phyloP scores from a whole-genome alignment of 2,113 vertebrate species.

The Noturus placidus region DNA sequence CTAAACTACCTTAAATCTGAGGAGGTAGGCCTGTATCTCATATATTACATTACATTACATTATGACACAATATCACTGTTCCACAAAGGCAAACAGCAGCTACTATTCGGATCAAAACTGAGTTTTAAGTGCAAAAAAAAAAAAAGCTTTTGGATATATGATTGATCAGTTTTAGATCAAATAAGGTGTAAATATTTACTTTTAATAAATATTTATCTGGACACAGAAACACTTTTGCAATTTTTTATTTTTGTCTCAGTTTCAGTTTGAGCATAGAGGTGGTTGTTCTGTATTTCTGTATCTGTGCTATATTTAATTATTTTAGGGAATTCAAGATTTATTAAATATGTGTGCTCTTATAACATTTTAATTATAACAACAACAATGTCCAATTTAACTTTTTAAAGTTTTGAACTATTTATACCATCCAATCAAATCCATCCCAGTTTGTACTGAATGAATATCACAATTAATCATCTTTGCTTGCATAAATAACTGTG shows the following conservation, averaged over 20 bases:
- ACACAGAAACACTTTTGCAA: background rate
- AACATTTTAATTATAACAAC: background rate
- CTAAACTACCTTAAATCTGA: slow-evolving; percentile 78
- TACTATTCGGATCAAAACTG: background rate
- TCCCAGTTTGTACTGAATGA: background rate
- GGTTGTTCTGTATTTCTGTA: no score
- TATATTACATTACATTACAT: background rate
- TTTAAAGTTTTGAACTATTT: no score
- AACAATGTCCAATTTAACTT: background rate
- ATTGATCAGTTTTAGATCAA: background rate
- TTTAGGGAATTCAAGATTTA: background rate
- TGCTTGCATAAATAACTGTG: background rate
- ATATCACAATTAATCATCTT: background rate
- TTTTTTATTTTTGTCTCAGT: no score
- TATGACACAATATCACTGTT: background rate
- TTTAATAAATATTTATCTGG: background rate
- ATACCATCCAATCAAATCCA: no score
- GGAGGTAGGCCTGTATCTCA: slow-evolving; percentile 69
- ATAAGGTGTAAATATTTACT: background rate
- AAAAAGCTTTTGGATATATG: background rate
- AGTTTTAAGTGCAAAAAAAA: background rate
- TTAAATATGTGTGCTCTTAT: background rate
- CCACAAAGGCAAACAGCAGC: background rate
- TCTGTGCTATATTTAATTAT: background rate
- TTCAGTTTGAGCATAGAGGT: no score